These are phyloP conservation scores for Pectinophora gossypiella DNA, from an alignment of 1,140 invertebrate genomes.

Conservation along the genomic window DNA sequence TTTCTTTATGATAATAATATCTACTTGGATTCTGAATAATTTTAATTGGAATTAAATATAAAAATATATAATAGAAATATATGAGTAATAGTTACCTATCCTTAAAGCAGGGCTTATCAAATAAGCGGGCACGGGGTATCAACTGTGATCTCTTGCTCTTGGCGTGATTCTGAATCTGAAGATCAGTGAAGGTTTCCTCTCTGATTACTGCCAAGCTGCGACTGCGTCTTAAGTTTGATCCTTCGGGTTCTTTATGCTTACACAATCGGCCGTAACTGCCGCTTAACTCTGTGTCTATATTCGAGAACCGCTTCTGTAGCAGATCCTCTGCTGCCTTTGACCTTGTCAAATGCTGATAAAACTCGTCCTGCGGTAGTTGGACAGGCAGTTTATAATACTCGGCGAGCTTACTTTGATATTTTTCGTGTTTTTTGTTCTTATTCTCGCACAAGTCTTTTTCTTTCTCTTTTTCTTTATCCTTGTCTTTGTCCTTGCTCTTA, in stretches of 20 bases:
- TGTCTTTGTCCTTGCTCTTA: conserved; percentile 55
- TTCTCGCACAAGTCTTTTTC: conserved; percentile 32
- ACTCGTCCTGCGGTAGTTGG: conserved; percentile 66
- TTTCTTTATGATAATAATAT: too few relatives aligned
- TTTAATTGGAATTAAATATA: conserved; percentile 1
- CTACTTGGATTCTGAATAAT: too few relatives aligned
- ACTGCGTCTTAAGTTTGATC: conserved; percentile 81
- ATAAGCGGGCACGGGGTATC: conserved; percentile 85
- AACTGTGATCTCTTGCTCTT: conserved; percentile 81
- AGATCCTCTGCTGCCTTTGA: conserved; percentile 67
- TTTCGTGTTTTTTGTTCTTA: conserved; percentile 68
- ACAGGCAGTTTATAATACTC: conserved; percentile 66
- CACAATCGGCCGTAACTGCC: conserved; percentile 66
- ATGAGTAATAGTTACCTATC: conserved; percentile 75
- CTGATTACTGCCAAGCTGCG: conserved; percentile 85
- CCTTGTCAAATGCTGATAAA: conserved; percentile 66
- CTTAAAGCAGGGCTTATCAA: conserved; percentile 83
- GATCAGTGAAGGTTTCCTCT: conserved; percentile 82
- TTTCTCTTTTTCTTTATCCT: conserved; percentile 50
- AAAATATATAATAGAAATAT: conserved; percentile 5
- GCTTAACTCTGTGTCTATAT: conserved; percentile 64
- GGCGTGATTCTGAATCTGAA: conserved; percentile 78
- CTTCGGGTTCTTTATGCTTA: conserved; percentile 71
- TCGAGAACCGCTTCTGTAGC: conserved; percentile 58
- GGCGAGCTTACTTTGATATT: conserved; percentile 66